These are phyloP conservation scores for Melinaea menophilus DNA, from an alignment of 2,888 invertebrate species.

Conservation along the genomic window DNA sequence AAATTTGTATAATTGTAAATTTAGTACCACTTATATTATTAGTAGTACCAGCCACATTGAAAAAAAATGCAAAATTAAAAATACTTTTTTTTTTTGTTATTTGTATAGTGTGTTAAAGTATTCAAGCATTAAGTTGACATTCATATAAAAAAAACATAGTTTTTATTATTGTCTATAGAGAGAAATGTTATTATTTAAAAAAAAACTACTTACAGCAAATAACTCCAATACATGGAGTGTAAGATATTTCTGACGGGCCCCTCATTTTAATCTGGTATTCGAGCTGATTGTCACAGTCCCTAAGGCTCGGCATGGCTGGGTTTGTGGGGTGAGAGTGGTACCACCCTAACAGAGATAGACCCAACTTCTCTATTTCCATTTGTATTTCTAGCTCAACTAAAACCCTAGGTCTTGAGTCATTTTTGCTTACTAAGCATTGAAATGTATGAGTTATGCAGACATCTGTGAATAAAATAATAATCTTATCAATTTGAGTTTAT, in stretches of 20 bases:
- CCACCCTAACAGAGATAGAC: conserved; percentile 93
- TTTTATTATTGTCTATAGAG: too few relatives aligned
- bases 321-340: conserved; percentile 96
- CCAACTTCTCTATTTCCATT: conserved; percentile 88
- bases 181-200: too few relatives aligned
- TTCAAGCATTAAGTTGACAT: too few relatives aligned
- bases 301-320: conserved; percentile 89
- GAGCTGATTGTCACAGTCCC: conserved; percentile 94
- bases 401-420: conserved; percentile 86
- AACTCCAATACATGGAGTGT: conserved; percentile 94
- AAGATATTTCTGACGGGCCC: conserved; percentile 93
- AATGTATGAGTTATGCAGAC: conserved; percentile 92
- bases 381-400: conserved; percentile 90
- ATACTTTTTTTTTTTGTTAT: too few relatives aligned
- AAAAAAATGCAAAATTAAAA: too few relatives aligned
- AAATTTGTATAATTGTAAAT: background rate
- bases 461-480: conserved; percentile 76
- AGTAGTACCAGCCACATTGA: too few relatives aligned
- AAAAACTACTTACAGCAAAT: conserved; percentile 87
- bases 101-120: too few relatives aligned
- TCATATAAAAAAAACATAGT: too few relatives aligned
- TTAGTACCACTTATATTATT: too few relatives aligned
- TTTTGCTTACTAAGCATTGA: conserved; percentile 90
- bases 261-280: conserved; percentile 97
- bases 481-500: background rate